A percentile compares a stretch with the other conserved stretches of the same genome.
phyloP scores from a whole-genome alignment of 2,797 vertebrate species.

The Sciurus carolinensis region DNA sequence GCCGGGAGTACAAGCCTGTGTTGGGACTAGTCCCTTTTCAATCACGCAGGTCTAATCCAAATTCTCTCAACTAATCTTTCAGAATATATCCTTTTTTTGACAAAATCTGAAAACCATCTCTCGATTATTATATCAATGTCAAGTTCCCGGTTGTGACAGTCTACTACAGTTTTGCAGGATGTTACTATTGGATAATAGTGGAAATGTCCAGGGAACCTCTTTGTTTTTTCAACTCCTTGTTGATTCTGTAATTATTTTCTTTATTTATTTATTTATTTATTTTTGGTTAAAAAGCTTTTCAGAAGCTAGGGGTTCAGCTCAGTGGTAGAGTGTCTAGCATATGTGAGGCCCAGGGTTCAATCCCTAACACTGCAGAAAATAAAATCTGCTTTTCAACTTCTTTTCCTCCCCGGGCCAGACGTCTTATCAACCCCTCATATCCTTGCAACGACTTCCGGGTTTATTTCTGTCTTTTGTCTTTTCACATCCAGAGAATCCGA shows the following conservation, averaged over 20 bases:
- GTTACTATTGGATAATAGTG: neutral
- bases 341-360: neutral
- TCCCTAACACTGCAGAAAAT: neutral
- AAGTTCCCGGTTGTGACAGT: conserved; percentile 36
- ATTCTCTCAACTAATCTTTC: neutral
- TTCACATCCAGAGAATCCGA: neutral
- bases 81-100: neutral
- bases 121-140: neutral
- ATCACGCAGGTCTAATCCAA: neutral
- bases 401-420: neutral
- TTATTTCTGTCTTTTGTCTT: conserved; percentile 1
- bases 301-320: neutral
- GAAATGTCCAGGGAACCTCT: neutral
- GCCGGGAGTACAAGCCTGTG: neutral
- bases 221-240: neutral
- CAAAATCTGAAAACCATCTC: neutral
- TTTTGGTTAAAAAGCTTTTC: neutral
- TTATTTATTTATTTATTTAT: too few species aligned
- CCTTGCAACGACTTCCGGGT: neutral
- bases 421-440: neutral
- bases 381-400: neutral
- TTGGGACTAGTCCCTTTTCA: neutral
- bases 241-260: neutral
- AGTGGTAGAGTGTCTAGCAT: neutral
- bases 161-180: neutral